Evolutionary conservation across 2,888 invertebrate genomes (phyloP), one percentile per base, ranked within the genome.

Genomic region (Andrena bicolor): DNA sequence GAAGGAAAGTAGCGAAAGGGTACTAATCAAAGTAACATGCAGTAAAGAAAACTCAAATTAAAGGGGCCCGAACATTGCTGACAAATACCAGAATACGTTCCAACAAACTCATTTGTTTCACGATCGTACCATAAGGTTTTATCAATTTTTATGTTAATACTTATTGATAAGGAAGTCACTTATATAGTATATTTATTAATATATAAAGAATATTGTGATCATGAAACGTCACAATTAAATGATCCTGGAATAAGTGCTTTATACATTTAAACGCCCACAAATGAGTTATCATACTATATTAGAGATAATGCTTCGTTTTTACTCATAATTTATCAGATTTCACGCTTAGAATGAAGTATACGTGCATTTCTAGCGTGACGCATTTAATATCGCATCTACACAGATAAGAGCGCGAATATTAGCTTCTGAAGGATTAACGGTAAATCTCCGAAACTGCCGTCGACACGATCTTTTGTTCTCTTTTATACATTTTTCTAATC

Each of bases 401-500:
- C 71, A 56, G 23, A 63, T 76, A 85, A 79, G 66, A 60, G 20
- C 16, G 23, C n/a, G 4, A 48, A 60, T n/a, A 49, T 64, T 75
- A 53, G 68, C 51, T 71, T 20, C 20, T 60, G 53, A 66, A 28
- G 49, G 23, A 76, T 76, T 72, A 2, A n/a, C 60, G 28, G 20
- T 71, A 20, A 53, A 76, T 63, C 48, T 30, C 49, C 49, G 13
- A 77, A 70, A 81, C 77, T 80, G 84, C 76, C 78, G 75, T 74
- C 66, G 73, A 53, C 63, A 68, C 56, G 58, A 66, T 66, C 53
- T 79, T 76, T 76, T 63, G 65, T 63, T 86, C 60, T 5, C 69
- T 88, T 87, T 88, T 88, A 74, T 84, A 87, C 76, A 32, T 84
- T 86, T 41, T 84, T 86, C 79, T 86, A 83, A 66, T 88, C 73